Evolutionary conservation across 1,140 invertebrate species (phyloP).

Genomic region (Mycetomoellerius zeteki): DNA sequence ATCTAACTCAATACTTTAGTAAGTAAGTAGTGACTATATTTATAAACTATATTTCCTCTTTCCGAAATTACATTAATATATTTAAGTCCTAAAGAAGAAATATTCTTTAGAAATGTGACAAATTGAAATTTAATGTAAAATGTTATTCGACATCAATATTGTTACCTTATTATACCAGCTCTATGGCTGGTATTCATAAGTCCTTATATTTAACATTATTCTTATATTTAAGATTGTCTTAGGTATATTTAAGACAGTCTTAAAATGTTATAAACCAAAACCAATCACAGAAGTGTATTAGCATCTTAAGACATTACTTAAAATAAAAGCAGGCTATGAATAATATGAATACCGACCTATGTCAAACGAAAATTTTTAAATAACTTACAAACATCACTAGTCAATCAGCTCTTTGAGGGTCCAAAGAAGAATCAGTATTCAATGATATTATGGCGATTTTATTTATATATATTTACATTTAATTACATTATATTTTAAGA

Average conservation of each 20-base stretch:
- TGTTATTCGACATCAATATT: neutral
- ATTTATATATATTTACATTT: too few species aligned
- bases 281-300: too few species aligned
- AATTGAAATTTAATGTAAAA: neutral
- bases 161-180: neutral
- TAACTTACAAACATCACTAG: neutral
- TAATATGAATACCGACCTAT: too few species aligned
- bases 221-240: too few species aligned
- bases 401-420: neutral
- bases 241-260: too few species aligned
- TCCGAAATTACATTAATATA: neutral
- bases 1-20: too few species aligned
- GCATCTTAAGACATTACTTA: too few species aligned
- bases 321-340: too few species aligned
- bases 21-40: too few species aligned
- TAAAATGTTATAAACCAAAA: too few species aligned
- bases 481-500: conserved; percentile 6
- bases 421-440: neutral
- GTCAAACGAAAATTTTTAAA: neutral
- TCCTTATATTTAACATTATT: too few species aligned
- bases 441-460: neutral
- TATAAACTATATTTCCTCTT: neutral
- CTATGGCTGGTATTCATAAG: neutral
- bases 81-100: neutral
- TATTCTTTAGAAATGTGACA: neutral